Evolutionary conservation across 2,113 vertebrate genomes (phyloP).

Genomic region (Ailuropoda melanoleuca): DNA sequence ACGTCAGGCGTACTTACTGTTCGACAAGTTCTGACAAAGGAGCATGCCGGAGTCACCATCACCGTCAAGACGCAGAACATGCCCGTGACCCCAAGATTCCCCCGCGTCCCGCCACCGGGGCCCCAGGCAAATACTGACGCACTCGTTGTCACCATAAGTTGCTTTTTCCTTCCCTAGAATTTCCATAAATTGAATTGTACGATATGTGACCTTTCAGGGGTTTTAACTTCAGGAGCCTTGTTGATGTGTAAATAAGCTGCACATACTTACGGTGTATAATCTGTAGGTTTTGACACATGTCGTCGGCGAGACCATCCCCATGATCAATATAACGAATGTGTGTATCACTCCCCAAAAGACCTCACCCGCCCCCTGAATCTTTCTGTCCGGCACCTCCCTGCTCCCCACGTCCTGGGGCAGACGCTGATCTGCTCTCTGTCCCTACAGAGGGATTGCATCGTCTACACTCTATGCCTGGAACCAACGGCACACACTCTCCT

Average conservation of each 20-base stretch:
- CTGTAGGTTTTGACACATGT: not conserved
- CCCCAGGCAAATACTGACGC: no score
- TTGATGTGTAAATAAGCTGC: no score
- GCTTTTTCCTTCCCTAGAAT: not conserved
- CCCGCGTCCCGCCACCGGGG: accelerated
- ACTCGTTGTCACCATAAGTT: accelerated
- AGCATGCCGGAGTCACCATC: accelerated
- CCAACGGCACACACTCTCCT: accelerated
- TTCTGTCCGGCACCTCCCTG: not conserved
- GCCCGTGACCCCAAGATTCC: not conserved
- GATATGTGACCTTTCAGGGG: no score
- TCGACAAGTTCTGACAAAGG: no score
- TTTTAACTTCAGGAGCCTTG: not conserved
- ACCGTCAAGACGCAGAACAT: accelerated
- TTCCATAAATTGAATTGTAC: not conserved
- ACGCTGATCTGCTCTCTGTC: no score
- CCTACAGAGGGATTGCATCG: not conserved
- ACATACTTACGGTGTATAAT: not conserved
- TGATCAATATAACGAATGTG: accelerated
- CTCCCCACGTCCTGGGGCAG: not conserved
- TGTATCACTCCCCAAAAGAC: accelerated
- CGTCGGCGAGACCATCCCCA: not conserved
- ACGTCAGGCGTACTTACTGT: accelerated
- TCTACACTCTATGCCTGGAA: not conserved
- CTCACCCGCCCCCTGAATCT: no score